Evolutionary conservation across 2,113 vertebrate genomes (phyloP).

Genomic region (Orthonyx spaldingii): DNA sequence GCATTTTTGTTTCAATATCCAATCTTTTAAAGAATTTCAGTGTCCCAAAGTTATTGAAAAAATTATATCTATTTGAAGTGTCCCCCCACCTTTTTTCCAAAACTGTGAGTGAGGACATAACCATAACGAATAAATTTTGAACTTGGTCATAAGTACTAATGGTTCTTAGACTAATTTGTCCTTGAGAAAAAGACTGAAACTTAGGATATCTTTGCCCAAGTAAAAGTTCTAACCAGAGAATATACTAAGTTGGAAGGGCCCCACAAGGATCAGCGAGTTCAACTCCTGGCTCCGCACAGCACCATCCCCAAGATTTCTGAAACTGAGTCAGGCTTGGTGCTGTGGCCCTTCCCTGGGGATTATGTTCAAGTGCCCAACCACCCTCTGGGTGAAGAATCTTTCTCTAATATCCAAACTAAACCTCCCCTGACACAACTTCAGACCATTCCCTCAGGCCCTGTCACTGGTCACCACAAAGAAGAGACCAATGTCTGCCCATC

Average conservation of each 20-base stretch:
- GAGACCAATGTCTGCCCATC: neutral
- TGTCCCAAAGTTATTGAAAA: neutral
- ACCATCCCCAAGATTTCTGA: neutral
- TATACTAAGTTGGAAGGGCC: neutral
- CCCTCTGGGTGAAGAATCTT: rapidly evolving
- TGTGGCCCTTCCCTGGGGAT: neutral
- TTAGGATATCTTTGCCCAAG: neutral
- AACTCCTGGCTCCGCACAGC: neutral
- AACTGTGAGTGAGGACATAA: neutral
- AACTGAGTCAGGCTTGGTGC: neutral
- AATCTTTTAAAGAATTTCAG: neutral
- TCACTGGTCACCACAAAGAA: neutral
- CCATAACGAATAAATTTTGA: neutral
- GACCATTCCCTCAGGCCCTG: neutral
- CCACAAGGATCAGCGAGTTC: neutral
- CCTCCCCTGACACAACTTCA: neutral
- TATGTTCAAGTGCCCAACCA: neutral
- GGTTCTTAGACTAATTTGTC: neutral
- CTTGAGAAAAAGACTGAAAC: neutral
- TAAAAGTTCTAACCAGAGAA: neutral
- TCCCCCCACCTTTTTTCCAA: neutral
- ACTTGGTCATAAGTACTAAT: neutral
- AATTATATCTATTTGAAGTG: neutral
- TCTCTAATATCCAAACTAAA: neutral
- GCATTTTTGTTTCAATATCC: neutral